Percentiles rank a stretch among this genome's conserved stretches.
These are phyloP conservation scores for Ochotona curzoniae DNA, from an alignment of 2,113 vertebrate genomes.

Conservation along the genomic window DNA sequence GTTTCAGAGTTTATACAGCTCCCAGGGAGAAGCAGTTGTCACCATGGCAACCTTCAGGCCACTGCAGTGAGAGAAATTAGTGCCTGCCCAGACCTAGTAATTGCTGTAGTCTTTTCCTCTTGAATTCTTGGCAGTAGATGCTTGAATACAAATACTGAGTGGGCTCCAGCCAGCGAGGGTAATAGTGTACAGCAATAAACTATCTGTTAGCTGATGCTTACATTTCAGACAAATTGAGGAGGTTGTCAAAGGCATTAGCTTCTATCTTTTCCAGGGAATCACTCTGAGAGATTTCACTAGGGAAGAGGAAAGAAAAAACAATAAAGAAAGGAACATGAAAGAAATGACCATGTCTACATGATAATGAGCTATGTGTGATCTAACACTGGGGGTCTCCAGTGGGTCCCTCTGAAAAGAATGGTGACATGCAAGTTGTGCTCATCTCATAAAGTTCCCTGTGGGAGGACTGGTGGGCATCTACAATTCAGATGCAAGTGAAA, in stretches of 20 bases:
- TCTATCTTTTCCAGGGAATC: slow-evolving; percentile 90
- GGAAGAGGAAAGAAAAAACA: slow-evolving; percentile 58
- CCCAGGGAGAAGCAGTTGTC: slow-evolving; percentile 76
- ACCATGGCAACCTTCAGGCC: slow-evolving; percentile 72
- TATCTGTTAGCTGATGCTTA: slow-evolving; percentile 86
- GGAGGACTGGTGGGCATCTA: fast-evolving
- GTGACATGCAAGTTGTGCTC: not conserved
- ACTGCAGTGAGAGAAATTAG: slow-evolving; percentile 76
- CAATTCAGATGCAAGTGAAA: not conserved
- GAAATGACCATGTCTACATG: slow-evolving; percentile 6
- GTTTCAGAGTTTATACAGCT: slow-evolving; percentile 67
- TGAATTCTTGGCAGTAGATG: slow-evolving; percentile 63
- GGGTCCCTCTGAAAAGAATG: not conserved
- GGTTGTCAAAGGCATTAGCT: slow-evolving; percentile 91
- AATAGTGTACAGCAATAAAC: slow-evolving; percentile 45
- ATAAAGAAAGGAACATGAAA: slow-evolving; percentile 50
- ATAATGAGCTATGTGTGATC: not conserved
- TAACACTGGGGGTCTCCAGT: not conserved
- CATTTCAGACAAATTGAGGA: slow-evolving; percentile 92
- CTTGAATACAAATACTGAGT: slow-evolving; percentile 73
- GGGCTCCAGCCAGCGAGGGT: slow-evolving; percentile 60
- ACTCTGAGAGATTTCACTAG: slow-evolving; percentile 94
- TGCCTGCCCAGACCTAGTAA: slow-evolving; percentile 74
- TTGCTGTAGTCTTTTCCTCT: slow-evolving; percentile 70
- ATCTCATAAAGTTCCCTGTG: not conserved